Base-by-base conservation (phyloP, 2,888 invertebrate genomes). In the Ormia ochracea region DNA sequence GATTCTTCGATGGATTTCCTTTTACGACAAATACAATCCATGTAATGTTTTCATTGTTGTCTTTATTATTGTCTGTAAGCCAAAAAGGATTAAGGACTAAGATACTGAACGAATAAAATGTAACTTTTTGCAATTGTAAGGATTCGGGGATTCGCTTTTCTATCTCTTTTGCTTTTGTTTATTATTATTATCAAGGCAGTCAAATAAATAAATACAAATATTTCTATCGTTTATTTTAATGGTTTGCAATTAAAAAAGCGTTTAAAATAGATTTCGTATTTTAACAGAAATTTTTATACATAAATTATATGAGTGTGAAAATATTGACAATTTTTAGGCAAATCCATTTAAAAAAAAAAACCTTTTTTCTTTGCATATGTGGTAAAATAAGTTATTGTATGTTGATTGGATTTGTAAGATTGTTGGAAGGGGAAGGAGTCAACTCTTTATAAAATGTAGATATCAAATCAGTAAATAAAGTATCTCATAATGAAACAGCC, bases 71-170 rank as follows among this genome's bases (percentile, higher is more conserved):
- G 28, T 52, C 3, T 21, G 17, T 56, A 21, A 33, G 28, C 21
- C 17, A 52, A 75, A 73, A 52, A 28, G 66, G 66, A 72, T 75
- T 75, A 80, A 72, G 59, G 36, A 23, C 48, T 45, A 9, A 56
- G 56, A 69, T 69, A 56, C 17, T 4, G 23, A 45, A 21, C 14
- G n/a, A 23, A 26, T 72, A 61, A 23, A 66, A 75, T n/a, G n/a
- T n/a, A n/a, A n/a, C n/a, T n/a, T n/a, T n/a, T n/a, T n/a, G 26
- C 41, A 61, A 36, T 76, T 66, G 43, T 80, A 36, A 26, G 76
- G 66, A 14, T 72, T 75, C 70, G 4, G 17, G 4, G 17, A 33
- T 19, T 10, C 6, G 38, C 26, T 43, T 36, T 41, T n/a, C 4
- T 17, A 4, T 14, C n/a, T 17, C 10, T 66, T 31, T 28, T 26